These are phyloP conservation scores for Drosophila trapezifrons DNA, from an alignment of 1,140 invertebrate species.

Conservation along the genomic window DNA sequence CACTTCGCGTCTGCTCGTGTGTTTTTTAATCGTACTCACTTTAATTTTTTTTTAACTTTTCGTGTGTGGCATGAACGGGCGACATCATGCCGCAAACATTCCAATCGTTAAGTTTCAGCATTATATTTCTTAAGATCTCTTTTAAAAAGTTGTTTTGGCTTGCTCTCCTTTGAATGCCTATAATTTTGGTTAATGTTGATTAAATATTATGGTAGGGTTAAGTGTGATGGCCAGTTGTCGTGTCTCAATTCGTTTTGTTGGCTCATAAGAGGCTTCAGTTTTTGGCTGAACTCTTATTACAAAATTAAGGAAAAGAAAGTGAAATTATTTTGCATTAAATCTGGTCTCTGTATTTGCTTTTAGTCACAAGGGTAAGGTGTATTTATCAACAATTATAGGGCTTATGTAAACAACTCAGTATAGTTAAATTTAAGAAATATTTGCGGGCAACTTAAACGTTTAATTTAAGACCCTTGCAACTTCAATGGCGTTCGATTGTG, in stretches of 20 bases:
- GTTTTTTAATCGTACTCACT: slow-evolving; percentile 40
- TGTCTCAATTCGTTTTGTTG: slow-evolving; percentile 4
- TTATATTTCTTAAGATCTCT: slow-evolving; percentile 49
- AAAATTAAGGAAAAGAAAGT: background rate
- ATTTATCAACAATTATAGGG: background rate
- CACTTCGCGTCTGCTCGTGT: slow-evolving; percentile 56
- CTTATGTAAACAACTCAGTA: background rate
- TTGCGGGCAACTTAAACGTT: background rate
- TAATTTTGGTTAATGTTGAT: slow-evolving; percentile 49
- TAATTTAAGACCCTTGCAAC: background rate
- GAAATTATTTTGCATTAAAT: background rate
- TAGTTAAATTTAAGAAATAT: too few relatives aligned
- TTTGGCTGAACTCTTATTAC: background rate
- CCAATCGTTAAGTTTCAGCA: slow-evolving; percentile 56
- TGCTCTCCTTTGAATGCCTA: slow-evolving; percentile 22
- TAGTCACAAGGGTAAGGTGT: too few relatives aligned
- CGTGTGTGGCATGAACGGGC: slow-evolving; percentile 37
- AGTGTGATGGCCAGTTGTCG: slow-evolving; percentile 22
- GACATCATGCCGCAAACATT: slow-evolving; percentile 55
- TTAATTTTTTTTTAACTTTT: slow-evolving; percentile 34
- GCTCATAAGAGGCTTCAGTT: background rate
- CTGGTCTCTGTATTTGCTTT: background rate
- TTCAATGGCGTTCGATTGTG: too few relatives aligned
- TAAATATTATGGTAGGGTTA: slow-evolving; percentile 29
- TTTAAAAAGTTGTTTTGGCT: slow-evolving; percentile 28